A percentile compares a stretch with the other conserved stretches of the same genome.
Conservation (phyloP, 2,888 invertebrate species). For the Colostygia pectinataria region DNA sequence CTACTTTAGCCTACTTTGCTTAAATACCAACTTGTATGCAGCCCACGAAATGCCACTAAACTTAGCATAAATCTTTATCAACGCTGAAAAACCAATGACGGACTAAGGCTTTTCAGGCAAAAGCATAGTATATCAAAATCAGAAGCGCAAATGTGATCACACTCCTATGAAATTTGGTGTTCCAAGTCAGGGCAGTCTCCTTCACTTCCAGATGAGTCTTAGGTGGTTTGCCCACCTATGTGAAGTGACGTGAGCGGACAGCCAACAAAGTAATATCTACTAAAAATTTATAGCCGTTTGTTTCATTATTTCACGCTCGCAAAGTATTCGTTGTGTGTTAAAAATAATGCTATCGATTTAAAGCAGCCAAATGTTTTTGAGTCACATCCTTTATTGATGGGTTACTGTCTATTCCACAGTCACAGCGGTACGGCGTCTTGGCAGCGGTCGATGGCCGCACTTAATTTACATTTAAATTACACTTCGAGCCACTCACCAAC, state of each 20-base stretch:
- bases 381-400: too few species aligned
- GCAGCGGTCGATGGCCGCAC: constrained; percentile 14
- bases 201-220: too few species aligned
- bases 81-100: constrained; percentile 24
- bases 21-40: constrained; percentile 20
- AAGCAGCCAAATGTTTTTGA: too few species aligned
- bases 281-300: too few species aligned
- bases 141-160: constrained; percentile 12
- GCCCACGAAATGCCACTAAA: constrained; percentile 18
- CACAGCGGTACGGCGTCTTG: background rate
- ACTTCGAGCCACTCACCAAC: constrained; percentile 18
- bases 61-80: constrained; percentile 27
- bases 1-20: background rate
- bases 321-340: too few species aligned
- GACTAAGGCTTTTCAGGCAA: constrained; percentile 12
- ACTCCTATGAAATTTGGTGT: too few species aligned
- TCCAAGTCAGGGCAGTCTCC: too few species aligned
- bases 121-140: background rate
- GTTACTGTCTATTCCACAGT: background rate
- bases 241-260: too few species aligned
- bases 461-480: constrained; percentile 28
- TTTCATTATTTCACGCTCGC: too few species aligned
- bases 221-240: too few species aligned
- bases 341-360: too few species aligned
- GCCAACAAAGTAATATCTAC: too few species aligned